Evolutionary conservation across 2,113 vertebrate species (phyloP).

Genomic region (Hydrochoerus hydrochaeris): DNA sequence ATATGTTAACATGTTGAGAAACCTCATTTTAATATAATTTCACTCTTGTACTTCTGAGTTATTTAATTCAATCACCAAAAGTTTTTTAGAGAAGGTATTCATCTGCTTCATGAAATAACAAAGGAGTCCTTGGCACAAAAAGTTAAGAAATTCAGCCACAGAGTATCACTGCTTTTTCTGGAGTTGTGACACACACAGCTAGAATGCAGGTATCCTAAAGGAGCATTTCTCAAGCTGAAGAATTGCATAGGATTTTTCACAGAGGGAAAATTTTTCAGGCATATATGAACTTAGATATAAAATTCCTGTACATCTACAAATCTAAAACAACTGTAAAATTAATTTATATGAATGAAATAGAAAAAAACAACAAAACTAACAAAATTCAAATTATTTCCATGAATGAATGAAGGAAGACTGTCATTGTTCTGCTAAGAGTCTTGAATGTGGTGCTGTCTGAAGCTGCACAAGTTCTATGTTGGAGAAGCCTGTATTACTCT

Average conservation of each 20-base stretch:
- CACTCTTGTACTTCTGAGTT: not conserved
- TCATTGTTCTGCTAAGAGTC: not conserved
- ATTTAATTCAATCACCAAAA: constrained; percentile 24
- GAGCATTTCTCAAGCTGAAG: not conserved
- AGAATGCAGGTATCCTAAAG: not conserved
- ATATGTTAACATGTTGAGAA: not conserved
- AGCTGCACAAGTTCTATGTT: not conserved
- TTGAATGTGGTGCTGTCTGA: not conserved
- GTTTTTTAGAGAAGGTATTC: not conserved
- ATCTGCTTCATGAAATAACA: not conserved
- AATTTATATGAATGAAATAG: not conserved
- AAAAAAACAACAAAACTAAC: not conserved
- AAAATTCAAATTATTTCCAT: not conserved
- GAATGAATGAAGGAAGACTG: not conserved
- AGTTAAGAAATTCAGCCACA: not conserved
- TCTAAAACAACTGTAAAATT: not conserved
- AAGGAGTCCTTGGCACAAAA: not conserved
- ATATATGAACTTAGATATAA: not conserved
- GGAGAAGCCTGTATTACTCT: not conserved
- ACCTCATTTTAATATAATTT: not conserved
- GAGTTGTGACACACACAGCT: not conserved
- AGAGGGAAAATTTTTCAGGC: not conserved
- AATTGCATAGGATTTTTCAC: not conserved
- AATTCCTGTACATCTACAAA: not conserved
- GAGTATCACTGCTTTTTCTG: not conserved